phyloP scores from a whole-genome alignment of 2,888 invertebrate species.

The Biston betularia region DNA sequence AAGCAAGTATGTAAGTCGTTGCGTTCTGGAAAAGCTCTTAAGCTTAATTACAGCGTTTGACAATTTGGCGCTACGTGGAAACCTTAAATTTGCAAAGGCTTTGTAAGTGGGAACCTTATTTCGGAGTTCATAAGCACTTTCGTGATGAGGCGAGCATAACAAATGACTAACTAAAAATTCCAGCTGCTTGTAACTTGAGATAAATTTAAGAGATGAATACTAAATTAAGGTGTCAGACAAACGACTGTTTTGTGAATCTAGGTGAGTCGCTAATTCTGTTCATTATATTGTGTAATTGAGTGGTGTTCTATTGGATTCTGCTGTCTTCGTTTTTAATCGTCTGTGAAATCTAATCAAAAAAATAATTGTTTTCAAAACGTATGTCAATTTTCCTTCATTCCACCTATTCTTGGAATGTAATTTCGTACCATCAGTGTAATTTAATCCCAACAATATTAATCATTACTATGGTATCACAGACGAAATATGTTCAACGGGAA shows the following conservation, averaged over 20 bases:
- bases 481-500: no score
- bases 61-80: conserved; percentile 10
- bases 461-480: no score
- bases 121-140: conserved; percentile 31
- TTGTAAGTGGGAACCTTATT: conserved; percentile 27
- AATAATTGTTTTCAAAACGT: no score
- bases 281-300: conserved; percentile 6
- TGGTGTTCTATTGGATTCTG: background rate
- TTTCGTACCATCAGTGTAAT: no score
- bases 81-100: conserved; percentile 31
- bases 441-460: no score
- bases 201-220: conserved; percentile 32
- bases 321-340: no score
- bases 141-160: conserved; percentile 30
- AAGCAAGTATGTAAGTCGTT: conserved; percentile 14
- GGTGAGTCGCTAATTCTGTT: background rate
- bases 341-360: no score
- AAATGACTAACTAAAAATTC: conserved; percentile 31
- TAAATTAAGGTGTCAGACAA: conserved; percentile 22
- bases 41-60: conserved; percentile 28
- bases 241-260: conserved; percentile 4
- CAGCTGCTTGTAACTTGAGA: conserved; percentile 31
- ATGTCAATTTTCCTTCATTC: no score
- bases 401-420: no score
- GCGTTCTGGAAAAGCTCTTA: conserved; percentile 20